phyloP scores from a whole-genome alignment of 2,113 vertebrate species.

The Spermophilus dauricus region DNA sequence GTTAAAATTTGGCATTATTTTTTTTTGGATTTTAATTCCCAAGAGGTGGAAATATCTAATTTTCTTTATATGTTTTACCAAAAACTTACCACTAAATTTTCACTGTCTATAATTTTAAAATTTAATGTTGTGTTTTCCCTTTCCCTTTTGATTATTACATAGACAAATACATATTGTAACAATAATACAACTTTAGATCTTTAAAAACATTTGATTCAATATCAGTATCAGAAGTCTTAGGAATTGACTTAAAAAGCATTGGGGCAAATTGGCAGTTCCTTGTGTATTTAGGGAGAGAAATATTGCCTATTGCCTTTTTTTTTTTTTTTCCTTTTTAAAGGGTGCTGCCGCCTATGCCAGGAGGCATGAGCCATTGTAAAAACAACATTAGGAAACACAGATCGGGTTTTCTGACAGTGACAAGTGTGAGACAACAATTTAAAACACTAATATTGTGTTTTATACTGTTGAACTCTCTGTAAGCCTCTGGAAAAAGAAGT shows the following conservation, averaged over 20 bases:
- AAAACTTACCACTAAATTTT: neutral
- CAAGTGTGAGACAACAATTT: neutral
- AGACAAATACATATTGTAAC: neutral
- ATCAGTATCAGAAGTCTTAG: neutral
- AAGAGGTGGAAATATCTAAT: neutral
- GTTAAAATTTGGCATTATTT: conserved; percentile 17
- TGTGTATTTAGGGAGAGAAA: neutral
- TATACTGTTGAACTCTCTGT: neutral
- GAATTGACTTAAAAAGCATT: neutral
- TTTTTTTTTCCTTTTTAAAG: neutral
- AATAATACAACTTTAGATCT: neutral
- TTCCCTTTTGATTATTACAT: conserved; percentile 28
- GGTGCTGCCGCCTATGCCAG: neutral
- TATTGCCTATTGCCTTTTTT: neutral
- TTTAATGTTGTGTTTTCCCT: neutral
- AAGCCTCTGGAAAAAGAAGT: neutral
- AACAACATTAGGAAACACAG: neutral
- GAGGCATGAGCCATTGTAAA: neutral
- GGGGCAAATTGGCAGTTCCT: neutral
- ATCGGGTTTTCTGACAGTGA: neutral
- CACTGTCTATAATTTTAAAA: neutral
- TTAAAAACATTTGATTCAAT: neutral
- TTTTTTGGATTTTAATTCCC: conserved; percentile 26
- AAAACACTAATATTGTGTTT: neutral
- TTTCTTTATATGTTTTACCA: conserved; percentile 3